Percentiles rank a stretch among this genome's conserved stretches.
These are phyloP conservation scores for Pseudopodoces humilis DNA, from an alignment of 2,113 vertebrate species.

Conservation along the genomic window DNA sequence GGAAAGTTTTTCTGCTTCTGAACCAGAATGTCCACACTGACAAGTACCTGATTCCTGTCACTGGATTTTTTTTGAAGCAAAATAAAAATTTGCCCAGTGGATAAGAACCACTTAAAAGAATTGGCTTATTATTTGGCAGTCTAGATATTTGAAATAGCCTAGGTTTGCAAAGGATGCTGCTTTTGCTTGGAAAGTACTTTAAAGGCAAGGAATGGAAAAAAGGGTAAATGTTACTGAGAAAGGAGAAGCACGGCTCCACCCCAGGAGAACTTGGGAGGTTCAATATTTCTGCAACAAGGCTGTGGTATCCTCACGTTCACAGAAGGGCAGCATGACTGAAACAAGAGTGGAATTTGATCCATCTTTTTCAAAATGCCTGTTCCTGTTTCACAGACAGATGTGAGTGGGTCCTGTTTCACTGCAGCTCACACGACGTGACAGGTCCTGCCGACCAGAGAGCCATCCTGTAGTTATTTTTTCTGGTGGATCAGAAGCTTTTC, in stretches of 20 bases:
- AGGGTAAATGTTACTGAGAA: not conserved
- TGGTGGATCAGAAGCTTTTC: slow-evolving; percentile 53
- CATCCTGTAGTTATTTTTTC: slow-evolving; percentile 44
- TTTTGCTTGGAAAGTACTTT: not conserved
- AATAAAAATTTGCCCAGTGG: not conserved
- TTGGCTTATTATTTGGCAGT: not conserved
- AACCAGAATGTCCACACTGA: not conserved
- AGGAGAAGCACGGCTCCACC: not conserved
- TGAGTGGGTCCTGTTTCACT: slow-evolving; percentile 34
- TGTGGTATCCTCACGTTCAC: rapidly evolving
- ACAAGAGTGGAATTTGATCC: not conserved
- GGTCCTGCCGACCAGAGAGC: not conserved
- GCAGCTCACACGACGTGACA: not conserved
- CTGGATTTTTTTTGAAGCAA: not conserved
- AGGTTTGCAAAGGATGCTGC: not conserved
- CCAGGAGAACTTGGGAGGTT: not conserved
- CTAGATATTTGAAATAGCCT: not conserved
- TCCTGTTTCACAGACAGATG: slow-evolving; percentile 26
- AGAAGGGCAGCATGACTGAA: not conserved
- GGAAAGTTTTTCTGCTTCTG: not conserved
- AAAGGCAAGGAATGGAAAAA: not conserved
- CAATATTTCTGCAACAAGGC: not conserved
- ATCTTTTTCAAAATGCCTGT: not conserved
- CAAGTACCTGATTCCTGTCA: not conserved
- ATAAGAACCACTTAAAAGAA: not conserved